Evolutionary conservation across 2,113 vertebrate species (phyloP).

Genomic region (Ranitomeya imitator): DNA sequence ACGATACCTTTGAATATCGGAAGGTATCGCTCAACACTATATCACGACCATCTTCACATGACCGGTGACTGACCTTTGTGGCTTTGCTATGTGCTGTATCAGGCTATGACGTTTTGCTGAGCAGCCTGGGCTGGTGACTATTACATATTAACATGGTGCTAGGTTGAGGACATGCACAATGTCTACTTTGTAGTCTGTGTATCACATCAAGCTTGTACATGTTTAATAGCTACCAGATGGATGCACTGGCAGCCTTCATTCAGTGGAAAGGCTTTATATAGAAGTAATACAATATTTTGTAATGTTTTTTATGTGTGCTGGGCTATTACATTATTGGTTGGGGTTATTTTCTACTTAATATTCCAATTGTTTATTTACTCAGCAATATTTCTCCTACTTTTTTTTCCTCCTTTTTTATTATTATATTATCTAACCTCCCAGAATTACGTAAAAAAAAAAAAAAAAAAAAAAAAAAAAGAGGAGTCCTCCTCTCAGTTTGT

Average conservation of each 20-base stretch:
- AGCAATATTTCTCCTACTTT: background rate
- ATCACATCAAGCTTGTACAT: conserved; percentile 34
- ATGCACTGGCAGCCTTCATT: background rate
- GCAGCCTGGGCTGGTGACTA: background rate
- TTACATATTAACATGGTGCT: conserved; percentile 22
- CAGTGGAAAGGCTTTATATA: background rate
- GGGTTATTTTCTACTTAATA: too few species aligned
- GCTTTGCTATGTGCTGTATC: background rate
- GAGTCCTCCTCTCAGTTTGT: too few species aligned
- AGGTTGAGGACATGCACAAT: conserved; percentile 34
- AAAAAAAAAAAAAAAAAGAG: too few species aligned
- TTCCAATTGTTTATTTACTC: background rate
- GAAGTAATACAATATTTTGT: background rate
- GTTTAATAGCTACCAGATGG: conserved; percentile 54
- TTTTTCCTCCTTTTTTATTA: too few species aligned
- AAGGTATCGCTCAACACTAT: too few species aligned
- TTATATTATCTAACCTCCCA: too few species aligned
- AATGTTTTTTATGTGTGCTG: background rate
- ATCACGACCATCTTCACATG: too few species aligned
- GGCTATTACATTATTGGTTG: background rate
- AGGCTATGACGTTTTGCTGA: background rate
- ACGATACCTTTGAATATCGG: too few species aligned
- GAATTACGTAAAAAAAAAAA: too few species aligned
- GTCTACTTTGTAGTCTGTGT: conserved; percentile 49
- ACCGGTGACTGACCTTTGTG: background rate